A percentile compares a stretch with the other conserved stretches of the same genome.
These are phyloP conservation scores for Balanococcus diminutus DNA, from an alignment of 2,888 invertebrate genomes.

Conservation along the genomic window DNA sequence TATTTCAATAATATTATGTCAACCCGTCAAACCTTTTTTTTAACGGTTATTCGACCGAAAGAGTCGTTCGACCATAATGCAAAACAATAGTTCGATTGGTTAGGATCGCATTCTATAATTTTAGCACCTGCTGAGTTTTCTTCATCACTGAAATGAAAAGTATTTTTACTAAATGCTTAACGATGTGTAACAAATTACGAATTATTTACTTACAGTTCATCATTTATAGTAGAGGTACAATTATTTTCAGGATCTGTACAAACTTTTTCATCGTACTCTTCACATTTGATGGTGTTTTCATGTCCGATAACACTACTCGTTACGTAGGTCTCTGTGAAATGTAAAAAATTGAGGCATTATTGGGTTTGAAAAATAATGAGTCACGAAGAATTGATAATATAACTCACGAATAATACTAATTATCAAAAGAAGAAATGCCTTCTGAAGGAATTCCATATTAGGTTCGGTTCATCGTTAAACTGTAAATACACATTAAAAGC, in stretches of 20 bases:
- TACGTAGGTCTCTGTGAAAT: neutral
- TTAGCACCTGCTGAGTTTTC: no score
- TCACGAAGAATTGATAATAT: neutral
- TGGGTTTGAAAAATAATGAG: no score
- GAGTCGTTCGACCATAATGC: neutral
- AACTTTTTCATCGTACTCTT: neutral
- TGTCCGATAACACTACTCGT: neutral
- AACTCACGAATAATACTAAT: neutral
- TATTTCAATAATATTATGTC: neutral
- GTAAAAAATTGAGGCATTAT: neutral
- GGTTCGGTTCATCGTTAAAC: neutral
- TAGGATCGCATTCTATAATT: neutral
- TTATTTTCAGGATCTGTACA: neutral
- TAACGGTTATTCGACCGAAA: neutral
- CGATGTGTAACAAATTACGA: neutral
- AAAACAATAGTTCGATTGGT: neutral
- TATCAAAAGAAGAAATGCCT: neutral
- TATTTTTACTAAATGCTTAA: neutral
- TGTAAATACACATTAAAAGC: neutral
- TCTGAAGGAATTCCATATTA: neutral
- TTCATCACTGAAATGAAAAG: neutral
- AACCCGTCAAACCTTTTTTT: neutral
- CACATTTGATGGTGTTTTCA: neutral
- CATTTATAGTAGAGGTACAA: neutral
- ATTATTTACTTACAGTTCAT: neutral